These are phyloP conservation scores for Calidris pugnax DNA, from an alignment of 2,113 vertebrate species.

Conservation along the genomic window DNA sequence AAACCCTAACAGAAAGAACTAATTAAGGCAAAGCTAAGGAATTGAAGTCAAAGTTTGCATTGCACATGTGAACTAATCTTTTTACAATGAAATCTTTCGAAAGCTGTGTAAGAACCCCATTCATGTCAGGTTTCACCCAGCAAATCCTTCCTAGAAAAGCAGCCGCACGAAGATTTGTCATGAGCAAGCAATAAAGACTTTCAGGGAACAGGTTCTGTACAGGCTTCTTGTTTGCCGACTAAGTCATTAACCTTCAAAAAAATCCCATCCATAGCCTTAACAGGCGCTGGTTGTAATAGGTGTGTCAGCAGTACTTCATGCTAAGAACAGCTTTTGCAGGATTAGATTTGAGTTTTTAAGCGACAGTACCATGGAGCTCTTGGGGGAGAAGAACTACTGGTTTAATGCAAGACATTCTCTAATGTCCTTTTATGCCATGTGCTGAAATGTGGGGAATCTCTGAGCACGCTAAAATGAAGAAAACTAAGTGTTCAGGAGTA, in stretches of 20 bases:
- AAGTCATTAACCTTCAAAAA: neutral
- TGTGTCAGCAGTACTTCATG: neutral
- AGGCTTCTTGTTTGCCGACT: conserved; percentile 8
- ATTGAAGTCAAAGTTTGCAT: conserved; percentile 52
- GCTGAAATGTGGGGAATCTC: neutral
- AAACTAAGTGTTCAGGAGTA: neutral
- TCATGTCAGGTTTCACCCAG: neutral
- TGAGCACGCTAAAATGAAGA: neutral
- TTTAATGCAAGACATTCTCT: conserved; percentile 21
- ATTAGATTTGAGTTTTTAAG: neutral
- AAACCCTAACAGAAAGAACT: conserved; percentile 32
- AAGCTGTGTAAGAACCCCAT: neutral
- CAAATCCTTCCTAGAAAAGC: conserved; percentile 38
- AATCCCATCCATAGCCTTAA: neutral
- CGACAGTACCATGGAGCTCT: neutral
- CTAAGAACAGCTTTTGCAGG: neutral
- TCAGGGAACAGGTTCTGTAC: conserved; percentile 5
- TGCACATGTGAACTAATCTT: conserved; percentile 63
- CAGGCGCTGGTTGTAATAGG: neutral
- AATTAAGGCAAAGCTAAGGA: conserved; percentile 65
- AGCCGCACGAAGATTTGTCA: conserved; percentile 16
- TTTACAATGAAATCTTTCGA: conserved; percentile 37
- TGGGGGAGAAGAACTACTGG: neutral
- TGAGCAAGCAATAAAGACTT: conserved; percentile 41
- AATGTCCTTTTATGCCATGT: neutral